phyloP scores from a whole-genome alignment of 2,888 invertebrate species.

The Neelides folsomi region DNA sequence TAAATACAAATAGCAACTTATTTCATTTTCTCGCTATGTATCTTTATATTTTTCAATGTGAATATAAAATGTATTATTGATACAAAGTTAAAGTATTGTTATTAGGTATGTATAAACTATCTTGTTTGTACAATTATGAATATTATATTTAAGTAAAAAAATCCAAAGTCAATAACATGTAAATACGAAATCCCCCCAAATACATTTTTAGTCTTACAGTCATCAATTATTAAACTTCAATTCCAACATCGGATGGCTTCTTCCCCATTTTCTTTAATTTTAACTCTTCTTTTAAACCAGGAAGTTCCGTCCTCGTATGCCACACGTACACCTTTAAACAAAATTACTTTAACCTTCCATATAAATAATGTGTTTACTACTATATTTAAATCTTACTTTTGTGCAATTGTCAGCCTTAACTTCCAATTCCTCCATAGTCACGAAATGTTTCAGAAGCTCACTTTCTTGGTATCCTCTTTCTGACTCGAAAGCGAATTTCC shows the following conservation, averaged over 20 bases:
- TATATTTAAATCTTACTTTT: conserved; percentile 43
- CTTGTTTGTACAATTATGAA: too few species aligned
- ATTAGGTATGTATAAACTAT: too few species aligned
- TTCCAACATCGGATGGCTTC: conserved; percentile 44
- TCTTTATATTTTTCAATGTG: too few species aligned
- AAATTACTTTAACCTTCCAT: conserved; percentile 5
- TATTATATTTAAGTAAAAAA: too few species aligned
- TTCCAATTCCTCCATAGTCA: conserved; percentile 62
- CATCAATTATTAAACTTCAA: conserved; percentile 51
- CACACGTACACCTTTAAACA: conserved; percentile 70
- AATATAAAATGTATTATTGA: too few species aligned
- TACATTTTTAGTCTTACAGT: too few species aligned
- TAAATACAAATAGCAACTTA: too few species aligned
- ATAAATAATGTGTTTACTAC: neutral
- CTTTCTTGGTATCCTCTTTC: conserved; percentile 81
- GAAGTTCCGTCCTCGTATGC: conserved; percentile 92
- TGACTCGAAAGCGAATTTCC: conserved; percentile 68
- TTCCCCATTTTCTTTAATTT: conserved; percentile 43
- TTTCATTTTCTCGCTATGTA: too few species aligned
- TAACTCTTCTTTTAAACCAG: conserved; percentile 58
- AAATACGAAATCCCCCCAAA: too few species aligned
- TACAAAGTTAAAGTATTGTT: too few species aligned
- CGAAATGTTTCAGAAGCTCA: conserved; percentile 60
- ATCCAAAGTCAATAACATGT: too few species aligned
- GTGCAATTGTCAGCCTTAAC: conserved; percentile 81